Conservation (phyloP, 2,888 invertebrate genomes). For the Sabatieria punctata region DNA sequence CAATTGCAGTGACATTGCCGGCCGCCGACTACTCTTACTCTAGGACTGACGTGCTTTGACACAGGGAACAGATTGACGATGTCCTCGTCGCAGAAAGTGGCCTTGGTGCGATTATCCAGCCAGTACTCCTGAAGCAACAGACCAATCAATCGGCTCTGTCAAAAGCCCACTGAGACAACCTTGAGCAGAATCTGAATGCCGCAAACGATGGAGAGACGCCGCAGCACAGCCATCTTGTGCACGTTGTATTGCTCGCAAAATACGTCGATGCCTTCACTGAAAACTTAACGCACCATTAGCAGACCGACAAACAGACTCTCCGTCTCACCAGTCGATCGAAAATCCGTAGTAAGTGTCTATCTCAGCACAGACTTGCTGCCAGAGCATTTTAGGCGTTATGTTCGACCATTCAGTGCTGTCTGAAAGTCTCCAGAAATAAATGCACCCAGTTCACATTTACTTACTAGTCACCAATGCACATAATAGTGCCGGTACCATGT, state of each 20-base stretch:
- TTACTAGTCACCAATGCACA: no score
- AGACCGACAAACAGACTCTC: not conserved
- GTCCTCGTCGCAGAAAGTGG: slow-evolving; percentile 80
- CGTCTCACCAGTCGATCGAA: not conserved
- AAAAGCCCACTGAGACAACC: slow-evolving; percentile 9
- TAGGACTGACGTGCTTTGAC: slow-evolving; percentile 76
- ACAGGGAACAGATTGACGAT: slow-evolving; percentile 91
- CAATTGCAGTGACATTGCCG: no score
- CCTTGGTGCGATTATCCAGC: slow-evolving; percentile 68
- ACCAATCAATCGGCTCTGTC: no score
- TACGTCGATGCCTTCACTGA: not conserved
- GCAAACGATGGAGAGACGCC: slow-evolving; percentile 53
- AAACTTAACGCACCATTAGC: not conserved
- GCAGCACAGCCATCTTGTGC: slow-evolving; percentile 64
- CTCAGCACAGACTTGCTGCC: slow-evolving; percentile 69
- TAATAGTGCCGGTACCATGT: no score
- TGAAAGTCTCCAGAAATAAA: no score
- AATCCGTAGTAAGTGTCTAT: slow-evolving; percentile 64
- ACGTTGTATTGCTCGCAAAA: not conserved
- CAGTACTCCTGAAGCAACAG: slow-evolving; percentile 51
- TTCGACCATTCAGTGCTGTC: slow-evolving; percentile 66
- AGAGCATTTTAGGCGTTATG: slow-evolving; percentile 65
- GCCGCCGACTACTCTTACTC: no score
- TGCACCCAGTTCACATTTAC: no score
- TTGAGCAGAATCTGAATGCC: slow-evolving; percentile 64